These are phyloP conservation scores for Macrobrachium rosenbergii DNA, from an alignment of 1,140 invertebrate species.

Conservation along the genomic window DNA sequence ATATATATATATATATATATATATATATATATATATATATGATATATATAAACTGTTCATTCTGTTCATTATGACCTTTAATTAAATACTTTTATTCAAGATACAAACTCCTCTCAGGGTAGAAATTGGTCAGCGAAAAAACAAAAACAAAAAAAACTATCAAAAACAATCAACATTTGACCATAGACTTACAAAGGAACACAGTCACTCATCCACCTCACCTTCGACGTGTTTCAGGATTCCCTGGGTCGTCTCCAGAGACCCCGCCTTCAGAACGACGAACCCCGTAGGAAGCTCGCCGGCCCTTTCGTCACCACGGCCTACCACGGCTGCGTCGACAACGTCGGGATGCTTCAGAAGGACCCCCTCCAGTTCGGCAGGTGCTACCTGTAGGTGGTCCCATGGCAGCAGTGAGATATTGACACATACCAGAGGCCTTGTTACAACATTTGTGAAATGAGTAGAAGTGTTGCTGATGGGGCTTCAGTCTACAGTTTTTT, in stretches of 20 bases:
- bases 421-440: neutral
- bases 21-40: too few species aligned
- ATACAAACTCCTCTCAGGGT: too few species aligned
- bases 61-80: too few species aligned
- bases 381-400: neutral
- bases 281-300: neutral
- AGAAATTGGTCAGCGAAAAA: too few species aligned
- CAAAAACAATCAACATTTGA: too few species aligned
- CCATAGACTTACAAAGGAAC: too few species aligned
- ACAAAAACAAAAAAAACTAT: too few species aligned
- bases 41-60: too few species aligned
- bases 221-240: neutral
- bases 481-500: too few species aligned
- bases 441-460: neutral
- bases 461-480: neutral
- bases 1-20: too few species aligned
- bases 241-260: neutral
- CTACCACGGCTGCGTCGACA: neutral
- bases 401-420: neutral
- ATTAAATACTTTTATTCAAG: too few species aligned
- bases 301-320: neutral
- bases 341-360: neutral
- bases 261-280: neutral
- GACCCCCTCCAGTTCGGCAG: neutral
- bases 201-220: too few species aligned